phyloP scores from a whole-genome alignment of 2,113 vertebrate species.

The Camelus dromedarius region DNA sequence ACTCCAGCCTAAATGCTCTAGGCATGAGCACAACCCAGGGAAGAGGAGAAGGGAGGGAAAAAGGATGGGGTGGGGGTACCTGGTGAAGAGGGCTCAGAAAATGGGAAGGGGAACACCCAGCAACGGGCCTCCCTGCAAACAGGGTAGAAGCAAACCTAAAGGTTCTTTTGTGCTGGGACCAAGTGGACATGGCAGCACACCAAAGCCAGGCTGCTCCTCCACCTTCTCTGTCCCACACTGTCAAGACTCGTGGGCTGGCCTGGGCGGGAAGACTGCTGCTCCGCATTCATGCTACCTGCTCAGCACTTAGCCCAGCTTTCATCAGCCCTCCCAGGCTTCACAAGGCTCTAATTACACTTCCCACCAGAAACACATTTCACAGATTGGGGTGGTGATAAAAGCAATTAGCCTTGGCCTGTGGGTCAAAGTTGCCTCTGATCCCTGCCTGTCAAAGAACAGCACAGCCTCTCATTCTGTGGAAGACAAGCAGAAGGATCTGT shows the following conservation, averaged over 20 bases:
- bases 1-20: neutral
- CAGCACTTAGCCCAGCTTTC: neutral
- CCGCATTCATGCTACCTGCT: neutral
- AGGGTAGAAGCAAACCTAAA: neutral
- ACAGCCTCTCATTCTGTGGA: neutral
- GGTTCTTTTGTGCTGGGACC: neutral
- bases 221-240: neutral
- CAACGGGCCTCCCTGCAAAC: neutral
- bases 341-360: slow-evolving; percentile 41
- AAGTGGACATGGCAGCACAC: neutral
- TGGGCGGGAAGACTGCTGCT: neutral
- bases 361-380: neutral
- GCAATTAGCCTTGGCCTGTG: neutral
- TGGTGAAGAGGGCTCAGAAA: neutral
- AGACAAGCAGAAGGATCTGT: slow-evolving; percentile 26
- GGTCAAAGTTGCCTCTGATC: neutral
- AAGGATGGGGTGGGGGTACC: neutral
- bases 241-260: neutral
- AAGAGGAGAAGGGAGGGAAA: neutral
- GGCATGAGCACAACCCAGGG: neutral
- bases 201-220: neutral
- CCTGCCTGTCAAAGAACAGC: neutral
- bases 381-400: slow-evolving; percentile 18
- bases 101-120: neutral
- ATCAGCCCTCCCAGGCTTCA: slow-evolving; percentile 3